These are phyloP conservation scores for Ganaspis sp. DNA, from an alignment of 1,140 invertebrate genomes.

Conservation along the genomic window DNA sequence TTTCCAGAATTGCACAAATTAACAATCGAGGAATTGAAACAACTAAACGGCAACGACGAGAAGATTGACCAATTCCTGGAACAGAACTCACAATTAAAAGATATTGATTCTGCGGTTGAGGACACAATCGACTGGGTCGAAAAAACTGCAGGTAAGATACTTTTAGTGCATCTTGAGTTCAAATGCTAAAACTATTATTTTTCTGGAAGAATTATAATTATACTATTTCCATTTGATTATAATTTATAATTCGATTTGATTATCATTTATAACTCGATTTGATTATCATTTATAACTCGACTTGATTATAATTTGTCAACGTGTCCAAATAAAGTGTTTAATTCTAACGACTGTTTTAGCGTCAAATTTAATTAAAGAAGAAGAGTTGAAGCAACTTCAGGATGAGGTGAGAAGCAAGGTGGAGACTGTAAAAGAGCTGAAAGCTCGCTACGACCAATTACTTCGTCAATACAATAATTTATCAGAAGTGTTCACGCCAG, in stretches of 20 bases:
- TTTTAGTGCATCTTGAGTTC: no score
- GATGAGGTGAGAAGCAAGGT: constrained; percentile 80
- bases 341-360: constrained; percentile 76
- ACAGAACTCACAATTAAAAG: constrained; percentile 80
- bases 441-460: constrained; percentile 82
- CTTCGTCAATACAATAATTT: constrained; percentile 83
- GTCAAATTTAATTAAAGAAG: constrained; percentile 82
- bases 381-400: constrained; percentile 80
- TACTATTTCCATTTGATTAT: no score
- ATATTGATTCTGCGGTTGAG: constrained; percentile 82
- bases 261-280: no score
- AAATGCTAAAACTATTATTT: no score
- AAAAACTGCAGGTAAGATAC: constrained; percentile 80
- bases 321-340: no score
- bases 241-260: no score
- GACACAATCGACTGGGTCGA: constrained; percentile 84
- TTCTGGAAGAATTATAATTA: no score
- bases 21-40: constrained; percentile 82
- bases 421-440: constrained; percentile 81
- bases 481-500: constrained; percentile 84
- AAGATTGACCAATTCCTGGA: constrained; percentile 84
- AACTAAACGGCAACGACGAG: constrained; percentile 81
- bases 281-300: no score
- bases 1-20: constrained; percentile 83
- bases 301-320: no score